Base-by-base conservation (phyloP, 1,140 invertebrate genomes). In the Protaetia brevitarsis region DNA sequence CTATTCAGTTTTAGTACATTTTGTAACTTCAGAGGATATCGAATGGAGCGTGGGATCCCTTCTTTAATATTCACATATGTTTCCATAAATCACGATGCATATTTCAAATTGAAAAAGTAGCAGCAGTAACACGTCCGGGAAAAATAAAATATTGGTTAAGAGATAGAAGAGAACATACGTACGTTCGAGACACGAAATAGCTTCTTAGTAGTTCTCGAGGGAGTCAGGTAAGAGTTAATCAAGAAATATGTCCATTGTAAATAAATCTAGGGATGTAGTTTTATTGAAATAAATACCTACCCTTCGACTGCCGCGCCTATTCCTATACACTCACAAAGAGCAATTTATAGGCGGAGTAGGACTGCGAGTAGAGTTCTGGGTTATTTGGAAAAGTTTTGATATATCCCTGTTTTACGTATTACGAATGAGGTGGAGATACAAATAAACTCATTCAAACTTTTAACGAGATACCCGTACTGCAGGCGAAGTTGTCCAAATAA, bases 251-350 rank as follows among this genome's bases (percentile, higher is more conserved):
- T 58, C 23, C 56, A 28, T 13, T 27, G 56, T 58, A 58, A 58
- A 58, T 58, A 58, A 58, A 58, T 58, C 56, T 58, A 27, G n/a
- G 21, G 56, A 58, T 58, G 56, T 58, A 28, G 23, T 58, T 58
- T 58, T 30, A 58, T 58, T 58, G 56, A 58, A 58, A 58, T 58
- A 58, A 58, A 58, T 58, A 58, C 26, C 21, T 30, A 58, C 13
- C 16, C 56, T 58, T 58, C 56, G 56, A 58, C 56, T 58, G 23
- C 56, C 56, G 28, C 29, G 28, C 23, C 3, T 58, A 28, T 28
- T 29, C 26, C 11, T 58, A 4, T 1, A 45, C 10, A 45, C n/a
- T n/a, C n/a, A n/a, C 56, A 27, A 58, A 58, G 26, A 58, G 29
- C 56, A 56, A 56, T 56, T 58, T 58, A 28, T 58, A 30, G 26